Evolutionary conservation across 2,797 vertebrate species (phyloP), one percentile per base, ranked within the genome.

Genomic region (Emydoidea blandingii): DNA sequence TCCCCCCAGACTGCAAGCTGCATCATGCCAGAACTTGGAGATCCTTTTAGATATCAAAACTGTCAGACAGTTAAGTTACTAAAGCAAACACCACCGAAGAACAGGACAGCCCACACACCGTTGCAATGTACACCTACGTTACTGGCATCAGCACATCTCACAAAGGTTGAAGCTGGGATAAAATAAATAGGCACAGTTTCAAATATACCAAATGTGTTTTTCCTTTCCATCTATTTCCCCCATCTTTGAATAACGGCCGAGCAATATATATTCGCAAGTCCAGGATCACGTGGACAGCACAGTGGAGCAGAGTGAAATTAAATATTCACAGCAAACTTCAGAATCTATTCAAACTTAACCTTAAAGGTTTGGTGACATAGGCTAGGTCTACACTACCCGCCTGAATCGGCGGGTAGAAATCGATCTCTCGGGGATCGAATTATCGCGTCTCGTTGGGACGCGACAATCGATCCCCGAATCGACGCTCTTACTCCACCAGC

Each of bases 81-180:
- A 98, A 98, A 98, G 95, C 97, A 98, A 98, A 98, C 97, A 98
- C 84, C 89, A 93, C 86, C 90, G 91, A 92, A 94, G 96, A 98
- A 93, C 74, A 97, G 81, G 92, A 97, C 79, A 31, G 98, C 98
- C 98, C 98, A 98, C 98, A 98, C 98, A 98, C 98, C 98, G 98
- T 97, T 90, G 98, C 47, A 47, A 47, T 47, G 97, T 98, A 98
- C 95, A 97, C 97, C 96, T 98, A 95, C 97, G 81, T 98, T 97
- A 96, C 95, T 97, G 93, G 96, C 98, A 98, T 98, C 96, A 97
- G 94, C 95, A 96, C 98, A 97, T 95, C 98, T 98, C 98, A 98
- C 86, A 93, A 95, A 96, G 98, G 97, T 98, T 98, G 98, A 98
- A 98, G 91, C 95, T 62, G 86, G 96, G 98, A 98, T 98, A 97